Base-by-base conservation (phyloP, 2,888 invertebrate genomes). In the Desoria tigrina region DNA sequence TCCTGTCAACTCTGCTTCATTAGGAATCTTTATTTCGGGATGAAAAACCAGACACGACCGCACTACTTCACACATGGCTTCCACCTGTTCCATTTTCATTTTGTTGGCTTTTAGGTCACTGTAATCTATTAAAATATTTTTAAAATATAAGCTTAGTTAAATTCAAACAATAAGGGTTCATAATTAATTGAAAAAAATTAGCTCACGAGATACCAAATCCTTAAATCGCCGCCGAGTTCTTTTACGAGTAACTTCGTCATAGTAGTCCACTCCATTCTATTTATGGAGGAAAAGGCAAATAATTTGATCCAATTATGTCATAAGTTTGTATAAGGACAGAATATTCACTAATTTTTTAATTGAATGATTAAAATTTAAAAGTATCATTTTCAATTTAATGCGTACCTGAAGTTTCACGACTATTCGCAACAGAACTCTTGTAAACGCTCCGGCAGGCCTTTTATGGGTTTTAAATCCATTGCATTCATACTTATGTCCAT, bases 101-200 rank as follows among this genome's bases (percentile, higher is more conserved):
- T 80, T 78, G 78, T 94, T 92, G 9, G 85, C 81, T 79, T 90
- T 90, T 55, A 95, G 83, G 75, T 93, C 89, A 0, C 87, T 83
- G 78, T 89, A 89, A 84, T 95, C 94, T 94, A 82, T 89, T 89
- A n/a, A n/a, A n/a, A n/a, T n/a, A n/a, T 84, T 94, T 94, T 94
- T 82, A 14, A 79, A 79, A 27, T 62, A 61, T 56, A 61, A 61
- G 24, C 49, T n/a, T n/a, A n/a, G n/a, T n/a, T n/a, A 55, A 65
- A 59, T 56, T 18, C 21, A 45, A 42, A 9, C 42, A 11, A n/a
- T 58, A 26, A 27, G 24, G n/a, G n/a, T n/a, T n/a, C n/a, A n/a
- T n/a, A 61, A 55, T 11, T 21, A 26, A 11, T 11, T 7, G 6
- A 56, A 65, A 59, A 49, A 57, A 67, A n/a, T 9, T 49, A 11